phyloP scores from a whole-genome alignment of 2,113 vertebrate species.

The Lagopus muta region DNA sequence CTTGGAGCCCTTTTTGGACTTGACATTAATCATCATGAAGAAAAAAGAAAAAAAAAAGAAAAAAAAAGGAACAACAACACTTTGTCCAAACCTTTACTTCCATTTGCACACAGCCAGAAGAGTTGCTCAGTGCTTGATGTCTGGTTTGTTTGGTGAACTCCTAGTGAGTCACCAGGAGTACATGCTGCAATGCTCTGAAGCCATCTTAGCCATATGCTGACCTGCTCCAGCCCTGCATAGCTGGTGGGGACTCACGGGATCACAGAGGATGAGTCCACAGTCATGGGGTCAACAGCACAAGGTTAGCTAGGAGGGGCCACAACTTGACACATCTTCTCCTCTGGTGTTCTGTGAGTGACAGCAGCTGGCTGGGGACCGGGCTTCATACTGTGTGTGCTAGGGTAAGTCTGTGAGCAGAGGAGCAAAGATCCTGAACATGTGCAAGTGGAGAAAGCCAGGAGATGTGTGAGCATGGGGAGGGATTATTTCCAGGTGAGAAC shows the following conservation, averaged over 20 bases:
- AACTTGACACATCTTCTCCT: neutral
- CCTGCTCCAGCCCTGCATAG: neutral
- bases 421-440: accelerated
- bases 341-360: neutral
- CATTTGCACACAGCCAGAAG: neutral
- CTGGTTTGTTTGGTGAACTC: conserved; percentile 4
- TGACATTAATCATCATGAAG: neutral
- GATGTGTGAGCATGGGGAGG: neutral
- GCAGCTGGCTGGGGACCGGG: neutral
- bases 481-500: neutral
- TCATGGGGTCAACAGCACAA: neutral
- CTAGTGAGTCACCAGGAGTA: conserved; percentile 22
- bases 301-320: neutral
- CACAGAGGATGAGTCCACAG: neutral
- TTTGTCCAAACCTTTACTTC: neutral
- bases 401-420: neutral
- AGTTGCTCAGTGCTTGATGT: neutral
- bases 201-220: neutral
- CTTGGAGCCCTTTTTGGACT: neutral
- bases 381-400: neutral
- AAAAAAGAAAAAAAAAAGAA: neutral
- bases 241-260: neutral
- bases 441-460: neutral
- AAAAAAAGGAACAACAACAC: neutral
- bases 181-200: neutral